These are phyloP conservation scores for Chironomus tepperi DNA, from an alignment of 1,140 invertebrate genomes.

Conservation along the genomic window DNA sequence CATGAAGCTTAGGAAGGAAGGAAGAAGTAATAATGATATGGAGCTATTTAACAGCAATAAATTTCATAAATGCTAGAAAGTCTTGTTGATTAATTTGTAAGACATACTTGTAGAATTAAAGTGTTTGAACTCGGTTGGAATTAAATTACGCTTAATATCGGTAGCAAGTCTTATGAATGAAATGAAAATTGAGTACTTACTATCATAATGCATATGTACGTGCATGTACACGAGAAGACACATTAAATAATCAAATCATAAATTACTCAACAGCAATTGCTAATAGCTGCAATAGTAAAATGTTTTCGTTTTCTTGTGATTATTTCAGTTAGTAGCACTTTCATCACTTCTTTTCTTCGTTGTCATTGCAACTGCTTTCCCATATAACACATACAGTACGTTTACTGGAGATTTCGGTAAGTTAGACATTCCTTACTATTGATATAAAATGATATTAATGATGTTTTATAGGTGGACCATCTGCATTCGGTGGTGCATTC, in stretches of 20 bases:
- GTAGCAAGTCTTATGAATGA: background rate
- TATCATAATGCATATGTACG: background rate
- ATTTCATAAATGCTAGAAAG: too few relatives aligned
- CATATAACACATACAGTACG: background rate
- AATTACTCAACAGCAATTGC: background rate
- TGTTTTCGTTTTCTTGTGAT: background rate
- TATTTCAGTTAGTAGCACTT: background rate
- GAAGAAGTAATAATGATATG: too few relatives aligned
- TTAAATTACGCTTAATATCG: background rate
- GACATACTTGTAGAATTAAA: too few relatives aligned
- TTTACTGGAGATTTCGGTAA: slow-evolving; percentile 1
- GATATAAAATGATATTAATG: background rate
- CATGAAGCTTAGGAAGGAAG: too few relatives aligned
- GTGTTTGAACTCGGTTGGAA: too few relatives aligned
- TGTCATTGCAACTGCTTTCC: background rate
- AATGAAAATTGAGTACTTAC: background rate
- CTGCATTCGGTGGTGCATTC: background rate
- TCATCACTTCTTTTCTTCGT: background rate
- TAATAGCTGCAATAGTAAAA: background rate
- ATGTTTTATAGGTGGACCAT: background rate
- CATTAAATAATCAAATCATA: background rate
- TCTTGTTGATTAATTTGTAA: too few relatives aligned
- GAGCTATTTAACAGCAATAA: too few relatives aligned
- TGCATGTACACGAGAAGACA: background rate
- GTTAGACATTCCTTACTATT: background rate